Conservation (phyloP, 2,888 invertebrate genomes). For the Mesoligia furuncula region DNA sequence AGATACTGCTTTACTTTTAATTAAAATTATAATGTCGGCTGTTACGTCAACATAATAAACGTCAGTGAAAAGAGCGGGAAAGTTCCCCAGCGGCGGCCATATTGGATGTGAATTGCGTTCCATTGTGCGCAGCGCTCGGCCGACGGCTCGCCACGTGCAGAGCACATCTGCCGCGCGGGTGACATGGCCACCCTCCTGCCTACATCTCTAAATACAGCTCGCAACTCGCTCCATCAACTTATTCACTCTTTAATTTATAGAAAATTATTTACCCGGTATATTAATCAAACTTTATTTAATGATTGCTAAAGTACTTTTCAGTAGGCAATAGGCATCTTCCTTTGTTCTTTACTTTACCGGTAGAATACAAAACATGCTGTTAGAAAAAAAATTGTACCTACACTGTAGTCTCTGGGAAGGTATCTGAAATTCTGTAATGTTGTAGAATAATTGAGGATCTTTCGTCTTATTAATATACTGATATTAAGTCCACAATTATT, state of each 20-base stretch:
- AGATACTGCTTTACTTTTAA: conserved; percentile 55
- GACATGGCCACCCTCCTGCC: conserved; percentile 75
- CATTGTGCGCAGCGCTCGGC: conserved; percentile 83
- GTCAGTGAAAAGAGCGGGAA: conserved; percentile 85
- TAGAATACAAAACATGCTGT: conserved; percentile 8
- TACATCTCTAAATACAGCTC: conserved; percentile 67
- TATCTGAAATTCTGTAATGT: conserved; percentile 6
- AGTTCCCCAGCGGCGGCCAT: conserved; percentile 83
- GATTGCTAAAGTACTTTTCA: conserved; percentile 3
- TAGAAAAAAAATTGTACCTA: conserved; percentile 8
- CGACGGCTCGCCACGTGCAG: conserved; percentile 79
- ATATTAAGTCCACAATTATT: conserved; percentile 58
- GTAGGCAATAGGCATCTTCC: not conserved
- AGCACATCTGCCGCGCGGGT: conserved; percentile 82
- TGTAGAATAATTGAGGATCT: conserved; percentile 21
- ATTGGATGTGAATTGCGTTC: conserved; percentile 82
- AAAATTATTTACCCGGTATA: conserved; percentile 22
- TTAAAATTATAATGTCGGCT: conserved; percentile 67
- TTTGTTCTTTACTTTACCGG: conserved; percentile 39
- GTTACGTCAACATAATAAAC: conserved; percentile 68
- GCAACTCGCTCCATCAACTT: conserved; percentile 43
- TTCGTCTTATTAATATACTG: conserved; percentile 34
- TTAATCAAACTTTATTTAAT: conserved; percentile 21
- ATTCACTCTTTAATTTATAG: conserved; percentile 44
- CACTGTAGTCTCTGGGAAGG: not conserved